Evolutionary conservation across 2,888 invertebrate species (phyloP).

Genomic region (Chironomus riparius): DNA sequence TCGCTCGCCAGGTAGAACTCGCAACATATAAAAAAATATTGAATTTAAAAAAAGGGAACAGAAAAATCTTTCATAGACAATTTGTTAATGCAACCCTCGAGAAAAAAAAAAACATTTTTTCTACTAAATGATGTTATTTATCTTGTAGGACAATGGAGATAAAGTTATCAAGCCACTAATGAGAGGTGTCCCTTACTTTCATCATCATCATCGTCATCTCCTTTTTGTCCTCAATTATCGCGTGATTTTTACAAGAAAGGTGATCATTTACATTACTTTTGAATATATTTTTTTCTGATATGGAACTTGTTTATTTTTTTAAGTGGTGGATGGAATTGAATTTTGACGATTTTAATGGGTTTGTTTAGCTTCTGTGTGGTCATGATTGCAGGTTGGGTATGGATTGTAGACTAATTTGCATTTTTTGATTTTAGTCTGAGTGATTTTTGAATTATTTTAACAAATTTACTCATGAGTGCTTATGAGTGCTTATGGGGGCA

Average conservation of each 20-base stretch:
- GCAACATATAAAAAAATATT: neutral
- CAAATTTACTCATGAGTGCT: too few species aligned
- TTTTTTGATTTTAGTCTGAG: too few species aligned
- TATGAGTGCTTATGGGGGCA: too few species aligned
- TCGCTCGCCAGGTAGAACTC: neutral
- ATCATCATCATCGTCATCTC: neutral
- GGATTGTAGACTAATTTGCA: too few species aligned
- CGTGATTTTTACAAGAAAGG: neutral
- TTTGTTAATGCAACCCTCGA: neutral
- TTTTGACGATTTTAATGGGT: too few species aligned
- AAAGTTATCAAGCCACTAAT: constrained; percentile 25
- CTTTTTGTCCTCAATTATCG: constrained; percentile 9
- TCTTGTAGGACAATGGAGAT: neutral
- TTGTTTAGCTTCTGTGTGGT: too few species aligned
- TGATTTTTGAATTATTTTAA: too few species aligned
- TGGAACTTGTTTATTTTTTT: too few species aligned
- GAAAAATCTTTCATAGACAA: constrained; percentile 14
- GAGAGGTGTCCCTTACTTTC: constrained; percentile 16
- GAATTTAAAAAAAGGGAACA: neutral
- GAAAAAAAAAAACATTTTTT: neutral
- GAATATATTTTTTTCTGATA: neutral
- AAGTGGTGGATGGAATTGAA: too few species aligned
- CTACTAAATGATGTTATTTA: neutral
- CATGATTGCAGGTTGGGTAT: too few species aligned
- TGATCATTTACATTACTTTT: neutral